phyloP scores from a whole-genome alignment of 2,797 vertebrate genomes.

The Sebastes steindachneri region DNA sequence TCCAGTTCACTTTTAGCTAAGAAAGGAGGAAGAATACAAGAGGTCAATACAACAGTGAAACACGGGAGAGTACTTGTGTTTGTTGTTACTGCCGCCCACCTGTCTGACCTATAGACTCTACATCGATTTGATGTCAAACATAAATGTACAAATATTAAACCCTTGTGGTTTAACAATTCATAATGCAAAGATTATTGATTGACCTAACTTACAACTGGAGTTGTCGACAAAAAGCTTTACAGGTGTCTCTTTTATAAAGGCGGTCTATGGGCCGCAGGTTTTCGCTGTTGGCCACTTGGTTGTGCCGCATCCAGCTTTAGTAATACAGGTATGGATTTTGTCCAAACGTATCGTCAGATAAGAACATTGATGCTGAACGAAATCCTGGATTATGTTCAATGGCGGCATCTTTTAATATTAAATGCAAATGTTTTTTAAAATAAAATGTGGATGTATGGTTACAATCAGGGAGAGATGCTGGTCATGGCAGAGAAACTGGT shows the following conservation, averaged over 20 bases:
- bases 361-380: background rate
- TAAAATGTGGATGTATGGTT: background rate
- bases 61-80: background rate
- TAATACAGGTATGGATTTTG: background rate
- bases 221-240: too few species aligned
- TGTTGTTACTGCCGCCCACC: background rate
- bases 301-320: too few species aligned
- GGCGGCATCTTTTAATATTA: background rate
- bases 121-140: background rate
- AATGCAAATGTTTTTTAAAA: background rate
- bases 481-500: background rate
- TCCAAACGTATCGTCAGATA: background rate
- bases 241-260: too few species aligned
- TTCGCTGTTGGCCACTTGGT: too few species aligned
- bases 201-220: too few species aligned
- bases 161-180: too few species aligned
- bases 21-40: conserved; percentile 36
- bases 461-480: background rate
- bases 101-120: background rate
- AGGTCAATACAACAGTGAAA: background rate
- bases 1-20: conserved; percentile 93
- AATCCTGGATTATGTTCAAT: background rate
- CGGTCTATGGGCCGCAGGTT: too few species aligned
- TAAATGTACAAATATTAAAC: too few species aligned
- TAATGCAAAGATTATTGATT: too few species aligned